Conservation (phyloP, 2,113 vertebrate genomes). For the Oryzias javanicus region DNA sequence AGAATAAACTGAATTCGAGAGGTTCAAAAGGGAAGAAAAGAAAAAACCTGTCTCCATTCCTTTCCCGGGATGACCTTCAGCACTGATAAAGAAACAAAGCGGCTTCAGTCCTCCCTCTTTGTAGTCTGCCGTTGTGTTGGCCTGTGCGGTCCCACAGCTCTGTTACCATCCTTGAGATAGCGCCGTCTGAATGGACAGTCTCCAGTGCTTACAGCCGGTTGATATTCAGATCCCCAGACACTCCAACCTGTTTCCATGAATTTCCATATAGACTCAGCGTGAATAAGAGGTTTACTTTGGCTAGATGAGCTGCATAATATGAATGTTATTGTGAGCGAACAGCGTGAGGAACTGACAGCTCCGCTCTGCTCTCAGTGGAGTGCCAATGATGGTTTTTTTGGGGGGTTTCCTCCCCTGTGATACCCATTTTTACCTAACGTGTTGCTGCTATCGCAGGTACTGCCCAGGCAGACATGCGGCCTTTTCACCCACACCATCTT, state of each 20-base stretch:
- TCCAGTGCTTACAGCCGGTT: constrained; percentile 64
- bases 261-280: constrained; percentile 74
- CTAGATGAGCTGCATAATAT: constrained; percentile 73
- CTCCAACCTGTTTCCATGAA: constrained; percentile 70
- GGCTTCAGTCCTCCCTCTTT: constrained; percentile 56
- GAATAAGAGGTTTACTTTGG: constrained; percentile 72
- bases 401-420: constrained; percentile 11
- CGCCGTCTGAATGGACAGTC: constrained; percentile 58
- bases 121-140: constrained; percentile 41
- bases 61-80: constrained; percentile 61
- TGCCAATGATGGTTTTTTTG: constrained; percentile 34
- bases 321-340: constrained; percentile 73
- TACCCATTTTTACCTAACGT: constrained; percentile 15
- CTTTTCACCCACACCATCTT: constrained; percentile 99
- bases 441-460: constrained; percentile 79
- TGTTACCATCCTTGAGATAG: constrained; percentile 61
- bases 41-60: constrained; percentile 29
- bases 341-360: constrained; percentile 55
- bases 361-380: constrained; percentile 36
- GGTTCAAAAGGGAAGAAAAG: constrained; percentile 13
- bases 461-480: constrained; percentile 94
- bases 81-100: constrained; percentile 43
- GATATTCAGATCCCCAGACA: constrained; percentile 74
- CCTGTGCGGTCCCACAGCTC: constrained; percentile 49
- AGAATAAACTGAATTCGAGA: constrained; percentile 52